Evolutionary conservation across 2,797 vertebrate genomes (phyloP), one percentile per base, ranked within the genome.

Genomic region (Sebastes reedi): DNA sequence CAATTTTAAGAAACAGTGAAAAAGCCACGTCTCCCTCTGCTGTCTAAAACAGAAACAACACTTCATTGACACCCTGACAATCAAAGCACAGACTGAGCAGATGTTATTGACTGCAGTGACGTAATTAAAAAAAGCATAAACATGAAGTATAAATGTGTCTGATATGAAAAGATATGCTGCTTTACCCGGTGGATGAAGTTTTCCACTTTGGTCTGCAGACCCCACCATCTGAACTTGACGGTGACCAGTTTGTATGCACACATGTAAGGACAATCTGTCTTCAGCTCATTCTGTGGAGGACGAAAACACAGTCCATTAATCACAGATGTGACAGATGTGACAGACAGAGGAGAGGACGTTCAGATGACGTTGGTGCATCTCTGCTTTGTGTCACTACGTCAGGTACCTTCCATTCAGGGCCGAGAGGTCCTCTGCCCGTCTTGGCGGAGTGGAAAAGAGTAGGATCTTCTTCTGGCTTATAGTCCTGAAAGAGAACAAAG

Each of bases 141-240:
- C 27, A 42, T 27, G 7, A 36, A 27, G n/a, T 16, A 20, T 4
- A 18, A 70, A 52, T 7, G 24, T 3, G 6, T 25, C 2, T 11
- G 18, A 29, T 18, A 24, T 16, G n/a, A 62, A 8, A 20, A 20
- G 6, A 11, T 0, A 5, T 11, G 4, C 4, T 5, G 12, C 30
- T 6, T 74, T 93, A 98, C 98, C 96, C 96, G 97, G 62, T 99
- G 98, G 91, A 99, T 99, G 93, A 99, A 98, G 77, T 97, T 97
- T 89, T 99, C 98, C 12, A 99, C 96, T 95, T 98, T 98, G 95
- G 96, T 98, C 91, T 99, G 97, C 87, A 99, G 95, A 29, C 97
- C 98, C 98, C 98, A 99, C 98, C 97, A 99, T 79, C 97, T 97
- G 94, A 99, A 99, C 91, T 99, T 98, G 92, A 99, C 97, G 2